Conservation (phyloP, 2,888 invertebrate species). For the Caenorhabditis sp. region DNA sequence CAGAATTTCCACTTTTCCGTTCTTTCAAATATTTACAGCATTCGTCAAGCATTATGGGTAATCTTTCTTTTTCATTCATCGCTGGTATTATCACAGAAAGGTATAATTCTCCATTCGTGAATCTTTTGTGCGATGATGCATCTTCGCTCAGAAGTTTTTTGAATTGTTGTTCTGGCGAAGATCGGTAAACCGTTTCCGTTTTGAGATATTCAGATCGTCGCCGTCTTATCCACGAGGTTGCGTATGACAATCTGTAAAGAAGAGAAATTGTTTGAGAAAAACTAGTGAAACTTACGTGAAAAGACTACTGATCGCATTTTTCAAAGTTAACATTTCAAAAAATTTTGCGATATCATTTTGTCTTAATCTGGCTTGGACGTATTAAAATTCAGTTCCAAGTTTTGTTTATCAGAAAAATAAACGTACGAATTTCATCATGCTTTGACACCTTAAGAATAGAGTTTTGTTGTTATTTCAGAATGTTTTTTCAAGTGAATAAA, state of each 20-base stretch:
- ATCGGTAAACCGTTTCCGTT: slow-evolving; percentile 18
- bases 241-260: slow-evolving; percentile 33
- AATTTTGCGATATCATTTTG: too few relatives aligned
- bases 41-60: slow-evolving; percentile 82
- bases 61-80: slow-evolving; percentile 85
- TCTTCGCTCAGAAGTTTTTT: slow-evolving; percentile 18
- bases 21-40: slow-evolving; percentile 58
- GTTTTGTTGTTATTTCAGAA: too few relatives aligned
- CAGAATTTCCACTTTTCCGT: background rate
- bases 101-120: slow-evolving; percentile 70
- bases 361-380: too few relatives aligned
- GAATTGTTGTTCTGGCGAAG: slow-evolving; percentile 17
- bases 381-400: too few relatives aligned
- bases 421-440: too few relatives aligned
- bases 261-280: too few relatives aligned
- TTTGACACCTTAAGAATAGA: too few relatives aligned
- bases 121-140: slow-evolving; percentile 13
- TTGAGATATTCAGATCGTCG: slow-evolving; percentile 30
- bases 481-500: too few relatives aligned
- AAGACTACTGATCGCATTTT: slow-evolving; percentile 21
- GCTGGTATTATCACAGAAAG: slow-evolving; percentile 94
- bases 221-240: slow-evolving; percentile 38
- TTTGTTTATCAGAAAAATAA: too few relatives aligned
- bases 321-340: too few relatives aligned
- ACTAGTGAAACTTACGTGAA: slow-evolving; percentile 29